phyloP scores from a whole-genome alignment of 1,140 invertebrate species.

The Drosophila ficusphila region DNA sequence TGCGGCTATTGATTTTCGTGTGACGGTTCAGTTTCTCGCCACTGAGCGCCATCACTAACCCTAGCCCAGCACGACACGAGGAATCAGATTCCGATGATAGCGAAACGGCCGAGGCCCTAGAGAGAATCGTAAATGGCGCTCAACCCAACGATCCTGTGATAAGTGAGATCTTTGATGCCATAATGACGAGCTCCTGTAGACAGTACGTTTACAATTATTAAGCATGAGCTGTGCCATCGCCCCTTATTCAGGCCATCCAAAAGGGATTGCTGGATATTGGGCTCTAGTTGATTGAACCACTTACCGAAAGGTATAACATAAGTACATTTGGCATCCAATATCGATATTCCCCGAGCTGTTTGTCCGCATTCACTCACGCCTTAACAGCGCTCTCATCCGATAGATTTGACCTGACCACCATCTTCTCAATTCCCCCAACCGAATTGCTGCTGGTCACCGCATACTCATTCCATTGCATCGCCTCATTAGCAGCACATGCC shows the following conservation, averaged over 20 bases:
- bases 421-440: background rate
- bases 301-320: constrained; percentile 64
- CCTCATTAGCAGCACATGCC: constrained; percentile 15
- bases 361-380: background rate
- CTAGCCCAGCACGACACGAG: constrained; percentile 18
- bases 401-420: background rate
- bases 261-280: constrained; percentile 4
- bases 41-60: constrained; percentile 26
- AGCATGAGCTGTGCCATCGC: constrained; percentile 44
- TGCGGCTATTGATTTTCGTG: constrained; percentile 49
- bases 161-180: constrained; percentile 38
- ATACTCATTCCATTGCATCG: constrained; percentile 13
- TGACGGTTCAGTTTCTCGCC: constrained; percentile 48
- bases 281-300: constrained; percentile 9
- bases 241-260: constrained; percentile 3
- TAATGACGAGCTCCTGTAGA: constrained; percentile 22
- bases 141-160: constrained; percentile 50
- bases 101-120: constrained; percentile 37
- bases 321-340: constrained; percentile 36
- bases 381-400: constrained; percentile 6
- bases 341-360: constrained; percentile 6
- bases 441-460: constrained; percentile 1
- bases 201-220: constrained; percentile 3
- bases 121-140: constrained; percentile 23
- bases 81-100: constrained; percentile 73